These are phyloP conservation scores for Hirtodrosophila alboralis DNA, from an alignment of 2,888 invertebrate species.

Conservation along the genomic window DNA sequence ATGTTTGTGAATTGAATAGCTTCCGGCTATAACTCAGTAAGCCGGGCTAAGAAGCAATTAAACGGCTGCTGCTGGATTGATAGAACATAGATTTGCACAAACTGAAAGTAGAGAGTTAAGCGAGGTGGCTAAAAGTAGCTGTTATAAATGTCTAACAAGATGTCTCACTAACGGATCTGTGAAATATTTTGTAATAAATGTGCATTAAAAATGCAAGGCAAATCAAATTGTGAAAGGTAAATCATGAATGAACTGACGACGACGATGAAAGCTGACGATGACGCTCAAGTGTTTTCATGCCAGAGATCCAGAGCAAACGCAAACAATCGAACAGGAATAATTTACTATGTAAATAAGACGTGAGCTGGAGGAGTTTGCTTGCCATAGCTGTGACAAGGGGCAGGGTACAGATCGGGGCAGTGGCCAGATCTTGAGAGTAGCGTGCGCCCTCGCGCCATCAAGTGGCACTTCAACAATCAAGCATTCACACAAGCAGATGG, in stretches of 20 bases:
- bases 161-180: constrained; percentile 59
- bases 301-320: constrained; percentile 76
- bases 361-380: constrained; percentile 32
- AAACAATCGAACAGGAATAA: constrained; percentile 80
- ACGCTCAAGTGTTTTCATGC: constrained; percentile 74
- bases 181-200: constrained; percentile 38
- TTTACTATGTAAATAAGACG: constrained; percentile 80
- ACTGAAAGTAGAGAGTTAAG: too few relatives aligned
- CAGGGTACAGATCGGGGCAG: neutral
- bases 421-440: constrained; percentile 59
- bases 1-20: constrained; percentile 60
- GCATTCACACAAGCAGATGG: constrained; percentile 79
- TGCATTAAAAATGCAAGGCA: constrained; percentile 9
- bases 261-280: constrained; percentile 68
- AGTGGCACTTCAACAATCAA: constrained; percentile 79
- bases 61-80: constrained; percentile 41
- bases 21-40: constrained; percentile 45
- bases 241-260: constrained; percentile 71
- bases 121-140: constrained; percentile 2
- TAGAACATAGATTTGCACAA: constrained; percentile 43
- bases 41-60: constrained; percentile 64
- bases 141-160: constrained; percentile 51
- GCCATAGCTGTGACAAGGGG: neutral
- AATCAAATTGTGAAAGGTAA: constrained; percentile 70
- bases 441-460: constrained; percentile 75